Evolutionary conservation across 2,113 vertebrate species (phyloP), one percentile per base, ranked within the genome.

Genomic region (Hypomesus transpacificus): DNA sequence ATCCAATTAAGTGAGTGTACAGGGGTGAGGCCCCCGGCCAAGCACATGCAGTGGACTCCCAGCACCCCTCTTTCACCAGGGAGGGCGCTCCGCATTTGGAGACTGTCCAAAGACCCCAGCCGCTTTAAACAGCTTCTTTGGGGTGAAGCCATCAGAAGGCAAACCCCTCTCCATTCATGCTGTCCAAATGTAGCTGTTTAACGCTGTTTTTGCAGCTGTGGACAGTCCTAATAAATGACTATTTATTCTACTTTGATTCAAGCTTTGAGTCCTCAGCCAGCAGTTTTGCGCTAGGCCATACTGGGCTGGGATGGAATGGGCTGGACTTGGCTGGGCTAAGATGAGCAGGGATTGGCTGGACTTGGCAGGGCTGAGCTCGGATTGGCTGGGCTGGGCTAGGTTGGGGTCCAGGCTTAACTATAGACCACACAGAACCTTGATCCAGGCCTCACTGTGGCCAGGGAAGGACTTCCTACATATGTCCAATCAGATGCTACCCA

Each of bases 161-260:
- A 63, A 63, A 63, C 14, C 1, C 1, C 31, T 9, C 14, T 28
- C 17, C 14, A 26, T 31, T 18, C 14, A 28, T 3, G 56, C 71
- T 56, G 56, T 71, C 71, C 66, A 54, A 74, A 76, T 54, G 66
- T 70, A 70, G 75, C 66, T 59, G 20, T 76, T 71, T 3, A 1
- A 69, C 61, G 62, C 26, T 89, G 80, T 88, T 89, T 87, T 46
- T 61, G 67, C 88, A 88, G 88, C 85, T 88, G 82, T 80, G 70
- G 73, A 63, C 64, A 2, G 64, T 31, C 61, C 28, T 18, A 28
- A 62, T 31, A 28, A 62, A 52, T 71, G 80, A 80, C 74, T 63
- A 28, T 21, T 70, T 68, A 71, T 85, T 26, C 24, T 26, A 34
- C 31, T 81, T 84, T 86, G 79, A 46, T 67, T 81, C 75, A 82